A percentile compares a stretch with the other conserved stretches of the same genome.
Conservation (phyloP, 2,888 invertebrate genomes). For the Tachystola acroxantha region DNA sequence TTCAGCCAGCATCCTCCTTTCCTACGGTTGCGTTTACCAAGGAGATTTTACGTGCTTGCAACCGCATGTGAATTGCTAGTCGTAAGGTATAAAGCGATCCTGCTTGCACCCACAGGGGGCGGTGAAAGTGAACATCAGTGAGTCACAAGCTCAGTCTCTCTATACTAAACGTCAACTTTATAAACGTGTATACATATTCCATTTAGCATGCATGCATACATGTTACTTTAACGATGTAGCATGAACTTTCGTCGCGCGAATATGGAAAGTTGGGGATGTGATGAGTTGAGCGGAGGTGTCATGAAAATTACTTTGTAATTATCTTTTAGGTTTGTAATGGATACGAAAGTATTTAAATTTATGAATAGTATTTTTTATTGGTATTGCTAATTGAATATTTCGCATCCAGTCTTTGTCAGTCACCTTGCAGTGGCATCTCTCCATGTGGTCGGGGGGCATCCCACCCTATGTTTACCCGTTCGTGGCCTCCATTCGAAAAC, state of each 20-base stretch:
- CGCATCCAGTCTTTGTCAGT: too few species aligned
- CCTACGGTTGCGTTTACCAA: too few species aligned
- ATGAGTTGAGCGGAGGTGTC: conserved; percentile 16
- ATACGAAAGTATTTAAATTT: background rate
- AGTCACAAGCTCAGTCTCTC: conserved; percentile 46
- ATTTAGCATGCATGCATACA: conserved; percentile 46
- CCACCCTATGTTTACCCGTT: too few species aligned
- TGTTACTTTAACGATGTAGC: conserved; percentile 23
- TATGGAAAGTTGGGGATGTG: conserved; percentile 40
- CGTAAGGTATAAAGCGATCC: conserved; percentile 17
- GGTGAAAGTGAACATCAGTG: conserved; percentile 64
- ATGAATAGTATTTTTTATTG: too few species aligned
- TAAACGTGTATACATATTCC: conserved; percentile 18
- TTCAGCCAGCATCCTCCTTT: too few species aligned
- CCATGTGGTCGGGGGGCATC: too few species aligned
- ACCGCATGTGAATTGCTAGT: too few species aligned
- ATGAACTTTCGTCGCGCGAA: conserved; percentile 43
- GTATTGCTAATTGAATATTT: too few species aligned
- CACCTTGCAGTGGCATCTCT: too few species aligned
- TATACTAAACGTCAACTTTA: conserved; percentile 1
- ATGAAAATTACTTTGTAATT: conserved; percentile 1
- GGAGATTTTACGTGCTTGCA: too few species aligned
- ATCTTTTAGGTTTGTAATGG: background rate
- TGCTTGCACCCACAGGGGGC: conserved; percentile 30
- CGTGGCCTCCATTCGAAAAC: too few species aligned